Conservation (phyloP, 1,140 invertebrate genomes). For the Drosophila kikkawai region DNA sequence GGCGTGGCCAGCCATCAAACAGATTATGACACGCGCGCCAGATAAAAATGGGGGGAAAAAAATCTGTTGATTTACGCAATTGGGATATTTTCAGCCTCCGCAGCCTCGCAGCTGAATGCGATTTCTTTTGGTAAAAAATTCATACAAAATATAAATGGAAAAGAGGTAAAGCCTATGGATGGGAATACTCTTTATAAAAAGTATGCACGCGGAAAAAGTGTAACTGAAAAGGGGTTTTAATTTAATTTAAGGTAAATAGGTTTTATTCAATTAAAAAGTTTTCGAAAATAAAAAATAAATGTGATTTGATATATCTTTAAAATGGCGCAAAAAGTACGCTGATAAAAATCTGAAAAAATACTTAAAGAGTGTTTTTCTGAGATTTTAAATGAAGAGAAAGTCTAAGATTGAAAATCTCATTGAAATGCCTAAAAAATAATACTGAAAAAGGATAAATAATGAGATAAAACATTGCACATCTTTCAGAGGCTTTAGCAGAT, state of each 20-base stretch:
- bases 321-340: not conserved
- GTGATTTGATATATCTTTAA: conserved; percentile 1
- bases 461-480: not conserved
- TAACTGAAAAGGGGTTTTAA: not conserved
- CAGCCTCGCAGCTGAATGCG: conserved; percentile 6
- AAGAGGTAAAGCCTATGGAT: conserved; percentile 1
- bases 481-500: not conserved
- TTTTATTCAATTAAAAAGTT: conserved; percentile 8
- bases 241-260: conserved; percentile 14
- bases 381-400: not conserved
- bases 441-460: no score
- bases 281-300: not conserved
- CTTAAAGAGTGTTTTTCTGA: not conserved
- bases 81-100: conserved; percentile 52
- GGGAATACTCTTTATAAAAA: conserved; percentile 17
- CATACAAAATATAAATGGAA: conserved; percentile 13
- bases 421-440: not conserved
- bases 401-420: not conserved
- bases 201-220: not conserved
- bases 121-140: conserved; percentile 36
- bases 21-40: conserved; percentile 68
- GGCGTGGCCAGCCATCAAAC: conserved; percentile 60
- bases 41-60: conserved; percentile 23
- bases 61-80: conserved; percentile 71
- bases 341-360: not conserved